These are phyloP conservation scores for Netelia fuscicornis DNA, from an alignment of 2,888 invertebrate genomes.

Conservation along the genomic window DNA sequence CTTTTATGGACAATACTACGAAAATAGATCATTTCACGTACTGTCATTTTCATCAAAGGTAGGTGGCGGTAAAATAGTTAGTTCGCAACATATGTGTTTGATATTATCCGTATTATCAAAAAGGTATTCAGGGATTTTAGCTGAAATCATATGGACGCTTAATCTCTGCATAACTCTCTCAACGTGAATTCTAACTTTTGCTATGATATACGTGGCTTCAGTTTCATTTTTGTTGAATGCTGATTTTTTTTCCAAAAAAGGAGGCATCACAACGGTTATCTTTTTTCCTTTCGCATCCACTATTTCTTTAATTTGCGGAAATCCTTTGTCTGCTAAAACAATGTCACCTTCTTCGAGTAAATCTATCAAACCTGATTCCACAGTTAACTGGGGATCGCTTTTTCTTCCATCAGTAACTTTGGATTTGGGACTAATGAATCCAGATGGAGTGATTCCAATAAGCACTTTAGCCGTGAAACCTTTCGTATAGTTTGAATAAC, in stretches of 20 bases:
- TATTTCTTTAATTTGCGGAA: conserved; percentile 32
- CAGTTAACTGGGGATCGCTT: conserved; percentile 47
- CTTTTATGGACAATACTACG: not conserved
- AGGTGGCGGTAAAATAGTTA: not conserved
- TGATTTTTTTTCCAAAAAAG: conserved; percentile 1
- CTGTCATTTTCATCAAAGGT: not conserved
- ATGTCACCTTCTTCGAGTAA: conserved; percentile 46
- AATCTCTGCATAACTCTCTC: conserved; percentile 49
- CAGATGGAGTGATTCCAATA: conserved; percentile 53
- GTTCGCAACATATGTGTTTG: not conserved
- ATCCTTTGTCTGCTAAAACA: conserved; percentile 59
- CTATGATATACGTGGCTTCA: conserved; percentile 26
- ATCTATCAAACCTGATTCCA: conserved; percentile 47
- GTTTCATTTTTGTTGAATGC: conserved; percentile 31
- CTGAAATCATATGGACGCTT: conserved; percentile 19
- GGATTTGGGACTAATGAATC: conserved; percentile 47
- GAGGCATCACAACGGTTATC: conserved; percentile 39
- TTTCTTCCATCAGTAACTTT: conserved; percentile 45
- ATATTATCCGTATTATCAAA: conserved; percentile 18
- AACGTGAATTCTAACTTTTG: conserved; percentile 36
- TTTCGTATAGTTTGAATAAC: conserved; percentile 57
- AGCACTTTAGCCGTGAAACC: conserved; percentile 52
- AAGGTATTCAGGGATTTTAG: conserved; percentile 32
- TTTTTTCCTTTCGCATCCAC: conserved; percentile 47
- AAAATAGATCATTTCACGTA: conserved; percentile 7